Conservation (phyloP, 2,888 invertebrate species). For the Drosophila subquinaria region DNA sequence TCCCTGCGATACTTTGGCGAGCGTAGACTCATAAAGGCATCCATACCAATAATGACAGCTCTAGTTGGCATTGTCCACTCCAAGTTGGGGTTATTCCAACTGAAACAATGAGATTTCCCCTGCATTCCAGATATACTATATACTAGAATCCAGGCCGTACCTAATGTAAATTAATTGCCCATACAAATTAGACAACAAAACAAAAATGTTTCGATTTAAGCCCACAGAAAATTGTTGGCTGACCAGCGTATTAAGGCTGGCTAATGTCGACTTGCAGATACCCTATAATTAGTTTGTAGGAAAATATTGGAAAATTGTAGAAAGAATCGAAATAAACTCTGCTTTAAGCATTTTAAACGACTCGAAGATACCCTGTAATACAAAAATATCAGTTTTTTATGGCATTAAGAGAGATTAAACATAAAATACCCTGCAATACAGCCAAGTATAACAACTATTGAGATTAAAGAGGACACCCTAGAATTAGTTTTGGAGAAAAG, state of each 20-base stretch:
- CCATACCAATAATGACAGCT: conserved; percentile 10
- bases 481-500: too few relatives aligned
- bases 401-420: too few relatives aligned
- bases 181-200: conserved; percentile 70
- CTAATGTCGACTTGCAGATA: neutral
- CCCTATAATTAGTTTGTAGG: neutral
- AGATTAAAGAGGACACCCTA: too few relatives aligned
- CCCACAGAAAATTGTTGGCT: conserved; percentile 23
- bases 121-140: too few relatives aligned
- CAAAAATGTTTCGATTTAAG: conserved; percentile 53
- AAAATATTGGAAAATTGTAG: neutral
- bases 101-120: conserved; percentile 20
- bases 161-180: conserved; percentile 74
- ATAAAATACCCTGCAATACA: too few relatives aligned
- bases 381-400: too few relatives aligned
- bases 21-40: neutral
- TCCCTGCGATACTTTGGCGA: neutral
- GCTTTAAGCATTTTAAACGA: too few relatives aligned
- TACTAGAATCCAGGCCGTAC: conserved; percentile 21
- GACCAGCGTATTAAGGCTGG: neutral
- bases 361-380: too few relatives aligned
- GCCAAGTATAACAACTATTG: too few relatives aligned
- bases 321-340: too few relatives aligned
- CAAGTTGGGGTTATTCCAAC: conserved; percentile 18
- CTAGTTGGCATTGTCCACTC: conserved; percentile 6